Evolutionary conservation across 2,888 invertebrate species (phyloP), one percentile per base, ranked within the genome.

Genomic region (Girardia tigrina): DNA sequence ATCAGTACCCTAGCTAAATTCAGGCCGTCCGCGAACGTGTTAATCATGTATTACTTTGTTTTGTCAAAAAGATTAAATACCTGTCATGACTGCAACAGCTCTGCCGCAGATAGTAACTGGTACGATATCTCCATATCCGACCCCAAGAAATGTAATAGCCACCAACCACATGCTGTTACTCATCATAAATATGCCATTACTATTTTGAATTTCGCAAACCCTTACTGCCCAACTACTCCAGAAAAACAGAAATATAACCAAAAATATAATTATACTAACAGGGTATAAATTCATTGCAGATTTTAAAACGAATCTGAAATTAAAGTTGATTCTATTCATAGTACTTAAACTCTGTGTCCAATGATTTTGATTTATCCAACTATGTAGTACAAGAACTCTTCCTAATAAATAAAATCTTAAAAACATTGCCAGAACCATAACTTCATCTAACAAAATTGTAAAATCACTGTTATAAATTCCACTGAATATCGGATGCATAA

Each of bases 141-240:
- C 36, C 36, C 36, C 36, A 36, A 36, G 36, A 16, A 36, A 36
- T 36, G 36, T 36, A 12, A 36, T 36, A 12, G 36, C 8, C 8
- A 36, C 16, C 16, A 36, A 36, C 36, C 36, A 36, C 36, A 36
- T 36, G 16, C 36, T 36, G 36, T 36, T 36, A 12, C 16, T 36
- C 36, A 36, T 56, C 56, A 56, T 20, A 56, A 56, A 8, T 56
- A 56, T 56, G 6, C n/a, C n/a, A 56, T 8, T 23, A 2, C 2
- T n/a, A n/a, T 23, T 56, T 4, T 56, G 20, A 56, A 56, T 56
- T 56, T 56, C 56, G 23, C 56, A 56, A 56, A 56, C 56, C 23
- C 56, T 56, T 56, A 56, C 56, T n/a, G 56, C 56, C 56, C 56
- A 56, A 16, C 56, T 56, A 56, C 56, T 20, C 56, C 56, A 56